phyloP scores from a whole-genome alignment of 2,797 vertebrate species.

The Typhlichthys subterraneus region DNA sequence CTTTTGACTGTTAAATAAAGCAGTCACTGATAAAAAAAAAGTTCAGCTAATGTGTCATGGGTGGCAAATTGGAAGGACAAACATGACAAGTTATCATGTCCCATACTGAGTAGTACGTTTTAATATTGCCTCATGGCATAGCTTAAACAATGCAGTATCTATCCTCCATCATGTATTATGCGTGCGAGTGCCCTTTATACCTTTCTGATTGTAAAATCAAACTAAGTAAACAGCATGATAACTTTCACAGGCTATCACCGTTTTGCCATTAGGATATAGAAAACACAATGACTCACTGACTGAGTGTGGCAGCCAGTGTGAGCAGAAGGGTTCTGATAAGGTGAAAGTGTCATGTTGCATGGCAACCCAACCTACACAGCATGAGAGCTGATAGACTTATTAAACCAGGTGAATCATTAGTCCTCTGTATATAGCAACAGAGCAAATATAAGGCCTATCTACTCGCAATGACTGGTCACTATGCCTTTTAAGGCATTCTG shows the following conservation, averaged over 20 bases:
- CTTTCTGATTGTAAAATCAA: background rate
- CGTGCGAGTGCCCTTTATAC: slow-evolving; percentile 27
- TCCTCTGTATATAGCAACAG: background rate
- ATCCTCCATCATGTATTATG: slow-evolving; percentile 23
- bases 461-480: background rate
- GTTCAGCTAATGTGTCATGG: slow-evolving; percentile 19
- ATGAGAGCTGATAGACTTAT: slow-evolving; percentile 14
- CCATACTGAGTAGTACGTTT: too few species aligned
- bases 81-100: slow-evolving; percentile 1
- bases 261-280: background rate
- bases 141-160: slow-evolving; percentile 4
- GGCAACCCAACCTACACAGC: slow-evolving; percentile 33
- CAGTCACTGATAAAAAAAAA: background rate
- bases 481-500: background rate
- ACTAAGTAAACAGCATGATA: slow-evolving; percentile 14
- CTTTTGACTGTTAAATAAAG: background rate
- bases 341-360: slow-evolving; percentile 53
- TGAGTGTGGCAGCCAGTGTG: background rate
- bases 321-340: slow-evolving; percentile 35
- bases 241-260: background rate
- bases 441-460: slow-evolving; percentile 4
- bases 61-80: slow-evolving; percentile 4
- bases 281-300: background rate
- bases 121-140: slow-evolving; percentile 7
- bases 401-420: slow-evolving; percentile 57